Base-by-base conservation (phyloP, 2,888 invertebrate species). In the Ptychoptera contaminata region DNA sequence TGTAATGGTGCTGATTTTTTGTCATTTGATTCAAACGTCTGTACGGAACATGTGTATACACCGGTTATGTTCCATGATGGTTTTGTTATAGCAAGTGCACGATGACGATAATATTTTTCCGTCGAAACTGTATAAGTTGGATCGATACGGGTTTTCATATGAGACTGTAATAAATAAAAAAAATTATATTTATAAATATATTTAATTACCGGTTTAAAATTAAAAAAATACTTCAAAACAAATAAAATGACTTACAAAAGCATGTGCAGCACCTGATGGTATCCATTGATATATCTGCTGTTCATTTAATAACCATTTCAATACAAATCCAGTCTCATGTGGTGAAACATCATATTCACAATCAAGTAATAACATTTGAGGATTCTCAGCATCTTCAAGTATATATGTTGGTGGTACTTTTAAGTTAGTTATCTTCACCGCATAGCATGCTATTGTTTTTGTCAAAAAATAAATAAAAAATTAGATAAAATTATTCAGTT, bases 51-150 rank as follows among this genome's bases (percentile, higher is more conserved):
- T 46, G 64, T 62, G 49, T 65, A 65, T 53, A 65, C 65, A 42
- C 65, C 65, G 45, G 65, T 65, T 62, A 65, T 62, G 56, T 65
- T 65, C 64, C 65, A 64, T 55, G 63, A 60, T 48, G 66, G 66
- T 50, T 63, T 59, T 52, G 56, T 62, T 54, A 65, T 63, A 53
- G 62, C 59, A 56, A 65, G 60, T 48, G 63, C 61, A 49, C 65
- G 62, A 50, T 65, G 62, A 56, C 61, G 63, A 49, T 62, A 60
- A 12, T 37, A 50, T 58, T 44, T 37, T 32, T 48, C 42, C 15
- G 46, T 41, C 5, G 47, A 45, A 6, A 46, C 53, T 36, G 58
- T 57, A 49, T 60, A 61, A 50, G 60, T 60, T 48, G 61, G 61
- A 51, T 65, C 62, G 51, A 65, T 63, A 52, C 63, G 62, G 44